Conservation (phyloP, 2,888 invertebrate genomes). For the Plusia festucae region DNA sequence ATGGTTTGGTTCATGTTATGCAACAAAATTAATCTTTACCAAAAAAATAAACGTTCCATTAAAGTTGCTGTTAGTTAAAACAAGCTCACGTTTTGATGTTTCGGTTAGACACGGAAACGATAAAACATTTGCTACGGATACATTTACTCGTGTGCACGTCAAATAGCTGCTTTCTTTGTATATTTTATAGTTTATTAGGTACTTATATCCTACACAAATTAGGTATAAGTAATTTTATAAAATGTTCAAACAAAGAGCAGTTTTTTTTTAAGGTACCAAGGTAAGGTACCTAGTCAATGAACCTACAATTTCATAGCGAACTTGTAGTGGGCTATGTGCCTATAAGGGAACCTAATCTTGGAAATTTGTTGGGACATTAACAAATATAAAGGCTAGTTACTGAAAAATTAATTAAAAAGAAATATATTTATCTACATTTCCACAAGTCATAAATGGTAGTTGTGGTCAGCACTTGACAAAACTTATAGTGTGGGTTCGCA, state of each 20-base stretch:
- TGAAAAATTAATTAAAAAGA: too few relatives aligned
- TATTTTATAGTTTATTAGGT: constrained; percentile 10
- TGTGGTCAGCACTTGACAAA: neutral
- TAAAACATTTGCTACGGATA: constrained; percentile 40
- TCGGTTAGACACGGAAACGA: constrained; percentile 40
- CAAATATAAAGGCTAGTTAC: neutral
- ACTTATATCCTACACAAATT: neutral
- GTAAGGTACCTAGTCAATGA: too few relatives aligned
- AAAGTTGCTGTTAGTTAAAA: constrained; percentile 21
- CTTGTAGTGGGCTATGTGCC: too few relatives aligned
- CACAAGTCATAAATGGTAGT: neutral
- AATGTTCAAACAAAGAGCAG: too few relatives aligned
- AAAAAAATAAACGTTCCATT: constrained; percentile 9
- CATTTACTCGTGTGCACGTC: constrained; percentile 11
- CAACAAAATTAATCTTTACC: neutral
- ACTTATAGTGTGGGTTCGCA: neutral
- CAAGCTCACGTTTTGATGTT: constrained; percentile 30
- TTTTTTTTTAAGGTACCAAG: too few relatives aligned
- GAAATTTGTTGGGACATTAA: neutral
- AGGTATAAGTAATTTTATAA: neutral
- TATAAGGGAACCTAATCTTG: neutral
- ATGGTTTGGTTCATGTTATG: neutral
- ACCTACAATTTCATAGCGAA: too few relatives aligned
- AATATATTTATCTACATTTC: neutral
- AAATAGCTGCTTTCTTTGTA: constrained; percentile 15